Evolutionary conservation across 1,140 invertebrate genomes (phyloP).

Genomic region (Brachionus asplanchnoidis): DNA sequence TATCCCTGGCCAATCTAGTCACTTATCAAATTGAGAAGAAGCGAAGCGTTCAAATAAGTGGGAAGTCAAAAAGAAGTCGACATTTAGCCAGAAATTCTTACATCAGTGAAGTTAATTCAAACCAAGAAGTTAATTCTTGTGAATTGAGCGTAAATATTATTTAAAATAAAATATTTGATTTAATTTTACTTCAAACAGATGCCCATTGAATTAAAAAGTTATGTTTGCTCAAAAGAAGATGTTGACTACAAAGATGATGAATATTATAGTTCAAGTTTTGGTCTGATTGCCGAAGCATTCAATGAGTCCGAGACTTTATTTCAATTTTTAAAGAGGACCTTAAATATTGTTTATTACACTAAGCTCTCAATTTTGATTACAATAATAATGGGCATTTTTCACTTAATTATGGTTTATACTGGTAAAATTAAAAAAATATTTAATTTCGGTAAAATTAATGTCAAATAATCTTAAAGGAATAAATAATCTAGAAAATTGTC

Average conservation of each 20-base stretch:
- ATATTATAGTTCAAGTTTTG: constrained; percentile 71
- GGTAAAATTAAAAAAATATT: neutral
- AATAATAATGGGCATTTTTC: neutral
- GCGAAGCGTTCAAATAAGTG: neutral
- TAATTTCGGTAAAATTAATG: neutral
- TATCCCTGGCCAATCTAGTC: neutral
- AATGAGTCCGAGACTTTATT: constrained; percentile 70
- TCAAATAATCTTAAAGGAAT: neutral
- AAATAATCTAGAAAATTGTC: constrained; percentile 14
- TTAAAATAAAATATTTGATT: neutral
- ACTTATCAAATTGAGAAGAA: constrained; percentile 20
- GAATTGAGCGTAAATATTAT: neutral
- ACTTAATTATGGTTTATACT: neutral
- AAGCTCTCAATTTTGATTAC: constrained; percentile 4
- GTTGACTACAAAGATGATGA: constrained; percentile 56
- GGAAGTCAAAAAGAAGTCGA: neutral
- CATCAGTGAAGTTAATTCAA: neutral
- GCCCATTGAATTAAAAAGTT: neutral
- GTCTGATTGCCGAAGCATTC: constrained; percentile 74
- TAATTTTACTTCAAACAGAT: neutral
- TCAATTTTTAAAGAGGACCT: constrained; percentile 69
- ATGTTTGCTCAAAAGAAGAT: neutral
- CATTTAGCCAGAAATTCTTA: neutral
- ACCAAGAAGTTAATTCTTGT: neutral
- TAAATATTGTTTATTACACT: constrained; percentile 70